Conservation (phyloP, 1,140 invertebrate genomes). For the Trichonephila inaurata region DNA sequence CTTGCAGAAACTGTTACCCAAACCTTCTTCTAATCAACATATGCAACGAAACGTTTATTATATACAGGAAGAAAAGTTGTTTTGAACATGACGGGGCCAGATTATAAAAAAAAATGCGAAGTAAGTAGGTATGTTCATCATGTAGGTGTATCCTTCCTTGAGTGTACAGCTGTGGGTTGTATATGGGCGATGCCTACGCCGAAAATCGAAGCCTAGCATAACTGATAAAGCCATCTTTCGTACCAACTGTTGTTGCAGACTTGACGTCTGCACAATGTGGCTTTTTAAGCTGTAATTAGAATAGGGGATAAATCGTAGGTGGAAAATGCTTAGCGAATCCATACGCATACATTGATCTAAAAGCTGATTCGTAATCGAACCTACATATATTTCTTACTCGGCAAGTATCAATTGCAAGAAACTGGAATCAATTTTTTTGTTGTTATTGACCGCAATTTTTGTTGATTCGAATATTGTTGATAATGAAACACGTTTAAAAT, state of each 20-base stretch:
- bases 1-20: no score
- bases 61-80: constrained; percentile 10
- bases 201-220: not conserved
- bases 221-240: not conserved
- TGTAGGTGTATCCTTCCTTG: constrained; percentile 29
- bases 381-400: not conserved
- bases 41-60: not conserved
- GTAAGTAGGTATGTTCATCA: not conserved
- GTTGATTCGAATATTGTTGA: not conserved
- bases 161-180: not conserved
- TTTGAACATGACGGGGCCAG: constrained; percentile 4
- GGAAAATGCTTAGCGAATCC: not conserved
- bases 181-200: constrained; percentile 55
- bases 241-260: not conserved
- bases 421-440: not conserved
- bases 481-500: not conserved
- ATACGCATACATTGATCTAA: not conserved
- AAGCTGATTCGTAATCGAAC: constrained; percentile 2
- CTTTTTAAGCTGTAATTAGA: constrained; percentile 26
- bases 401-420: not conserved
- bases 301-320: not conserved
- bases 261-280: not conserved
- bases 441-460: not conserved
- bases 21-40: not conserved
- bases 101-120: not conserved